Conservation (phyloP, 1,140 invertebrate genomes). For the Caenorhabditis inopinata region DNA sequence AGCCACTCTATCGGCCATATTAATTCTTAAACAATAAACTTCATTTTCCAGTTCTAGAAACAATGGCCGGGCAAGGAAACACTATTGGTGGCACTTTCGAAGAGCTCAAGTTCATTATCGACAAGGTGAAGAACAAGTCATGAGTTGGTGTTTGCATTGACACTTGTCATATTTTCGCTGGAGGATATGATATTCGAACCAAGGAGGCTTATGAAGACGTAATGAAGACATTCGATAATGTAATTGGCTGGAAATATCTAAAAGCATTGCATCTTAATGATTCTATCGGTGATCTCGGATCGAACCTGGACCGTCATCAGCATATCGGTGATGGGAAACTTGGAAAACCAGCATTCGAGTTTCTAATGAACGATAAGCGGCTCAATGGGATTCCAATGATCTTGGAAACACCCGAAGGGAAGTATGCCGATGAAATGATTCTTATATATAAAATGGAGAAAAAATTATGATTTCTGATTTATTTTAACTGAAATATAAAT, state of each 20-base stretch:
- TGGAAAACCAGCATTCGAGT: conserved; percentile 67
- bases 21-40: not conserved
- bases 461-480: not conserved
- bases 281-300: conserved; percentile 69
- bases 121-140: conserved; percentile 68
- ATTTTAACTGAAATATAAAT: not conserved
- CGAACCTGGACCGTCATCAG: conserved; percentile 69
- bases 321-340: conserved; percentile 70
- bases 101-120: conserved; percentile 69
- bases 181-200: conserved; percentile 69
- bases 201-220: conserved; percentile 67
- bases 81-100: conserved; percentile 70
- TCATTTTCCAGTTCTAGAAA: conserved; percentile 67
- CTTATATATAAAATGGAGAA: conserved; percentile 56
- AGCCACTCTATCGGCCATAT: no score
- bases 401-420: conserved; percentile 68
- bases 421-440: conserved; percentile 63
- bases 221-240: conserved; percentile 68
- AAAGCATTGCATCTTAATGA: conserved; percentile 71
- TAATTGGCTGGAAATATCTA: conserved; percentile 70
- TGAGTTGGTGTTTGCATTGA: conserved; percentile 71
- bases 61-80: conserved; percentile 69
- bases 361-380: conserved; percentile 68
- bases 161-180: conserved; percentile 71
- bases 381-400: conserved; percentile 70